phyloP scores from a whole-genome alignment of 2,888 invertebrate genomes.

The Smittia aterrima region DNA sequence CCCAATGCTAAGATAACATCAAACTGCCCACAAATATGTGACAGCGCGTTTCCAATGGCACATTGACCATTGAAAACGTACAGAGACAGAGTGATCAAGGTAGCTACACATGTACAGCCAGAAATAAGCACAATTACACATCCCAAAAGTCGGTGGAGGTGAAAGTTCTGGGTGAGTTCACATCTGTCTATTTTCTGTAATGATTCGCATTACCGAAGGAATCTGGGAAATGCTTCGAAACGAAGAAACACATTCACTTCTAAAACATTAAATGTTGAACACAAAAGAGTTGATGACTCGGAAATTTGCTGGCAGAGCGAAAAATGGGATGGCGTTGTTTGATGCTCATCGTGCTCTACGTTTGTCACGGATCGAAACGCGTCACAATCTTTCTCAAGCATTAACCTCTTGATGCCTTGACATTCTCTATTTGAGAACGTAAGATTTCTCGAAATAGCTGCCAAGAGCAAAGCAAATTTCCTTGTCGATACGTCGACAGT shows the following conservation, averaged over 20 bases:
- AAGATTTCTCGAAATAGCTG: slow-evolving; percentile 27
- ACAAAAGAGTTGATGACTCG: slow-evolving; percentile 39
- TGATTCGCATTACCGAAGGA: neutral
- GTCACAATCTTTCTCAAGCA: slow-evolving; percentile 15
- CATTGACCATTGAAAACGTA: slow-evolving; percentile 77
- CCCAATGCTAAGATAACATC: slow-evolving; percentile 64
- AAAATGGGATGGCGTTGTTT: neutral
- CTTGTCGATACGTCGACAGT: slow-evolving; percentile 2
- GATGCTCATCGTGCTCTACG: too few species aligned
- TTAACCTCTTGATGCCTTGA: neutral
- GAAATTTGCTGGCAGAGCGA: slow-evolving; percentile 27
- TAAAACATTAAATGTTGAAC: slow-evolving; percentile 21
- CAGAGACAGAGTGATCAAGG: slow-evolving; percentile 82
- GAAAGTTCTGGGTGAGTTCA: slow-evolving; percentile 64
- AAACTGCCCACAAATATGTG: slow-evolving; percentile 79
- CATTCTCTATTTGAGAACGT: neutral
- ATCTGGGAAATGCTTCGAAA: neutral
- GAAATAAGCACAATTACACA: slow-evolving; percentile 75
- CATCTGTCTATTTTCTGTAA: slow-evolving; percentile 2
- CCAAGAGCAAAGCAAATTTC: slow-evolving; percentile 13
- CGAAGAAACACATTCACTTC: neutral
- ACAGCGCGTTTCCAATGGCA: slow-evolving; percentile 82
- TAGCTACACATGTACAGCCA: slow-evolving; percentile 85
- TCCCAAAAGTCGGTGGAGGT: slow-evolving; percentile 72
- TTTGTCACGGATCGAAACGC: neutral